A percentile compares a stretch with the other conserved stretches of the same genome.
These are phyloP conservation scores for Oreochromis tanganicae DNA, from an alignment of 2,113 vertebrate genomes.

Conservation along the genomic window DNA sequence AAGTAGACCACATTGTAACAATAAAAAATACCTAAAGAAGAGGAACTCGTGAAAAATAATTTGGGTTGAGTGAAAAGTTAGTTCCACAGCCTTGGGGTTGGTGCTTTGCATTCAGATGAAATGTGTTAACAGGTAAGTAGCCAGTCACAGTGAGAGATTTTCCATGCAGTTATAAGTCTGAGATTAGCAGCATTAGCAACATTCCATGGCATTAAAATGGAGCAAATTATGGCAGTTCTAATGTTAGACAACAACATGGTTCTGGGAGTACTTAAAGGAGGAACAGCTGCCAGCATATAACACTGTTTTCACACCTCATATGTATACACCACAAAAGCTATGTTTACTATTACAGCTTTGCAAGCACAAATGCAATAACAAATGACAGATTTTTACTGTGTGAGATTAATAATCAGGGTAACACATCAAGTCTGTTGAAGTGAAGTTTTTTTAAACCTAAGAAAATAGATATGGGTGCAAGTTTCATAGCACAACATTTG, in stretches of 20 bases:
- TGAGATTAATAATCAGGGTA: not conserved
- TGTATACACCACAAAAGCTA: conserved; percentile 10
- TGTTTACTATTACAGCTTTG: conserved; percentile 16
- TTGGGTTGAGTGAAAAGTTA: conserved; percentile 1
- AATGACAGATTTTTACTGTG: conserved; percentile 13
- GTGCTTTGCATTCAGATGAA: conserved; percentile 48
- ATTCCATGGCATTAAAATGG: conserved; percentile 91
- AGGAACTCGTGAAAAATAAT: not conserved
- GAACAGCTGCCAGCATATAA: conserved; percentile 77
- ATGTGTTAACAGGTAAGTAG: conserved; percentile 42
- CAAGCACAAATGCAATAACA: conserved; percentile 21
- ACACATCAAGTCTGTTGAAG: not conserved
- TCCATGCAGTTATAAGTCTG: conserved; percentile 60
- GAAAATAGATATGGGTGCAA: not conserved
- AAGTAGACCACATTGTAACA: not conserved
- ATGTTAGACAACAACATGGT: conserved; percentile 76
- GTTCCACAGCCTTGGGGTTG: not conserved
- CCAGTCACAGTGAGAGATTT: conserved; percentile 31
- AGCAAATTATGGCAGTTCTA: conserved; percentile 82
- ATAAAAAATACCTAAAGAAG: not conserved
- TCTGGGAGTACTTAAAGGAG: conserved; percentile 66
- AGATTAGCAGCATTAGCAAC: conserved; percentile 76
- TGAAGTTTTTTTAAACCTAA: not conserved
- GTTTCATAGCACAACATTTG: not conserved
- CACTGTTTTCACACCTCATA: conserved; percentile 32